phyloP scores from a whole-genome alignment of 92 coral and sea anemone species.

The Blastomussa wellsi region DNA sequence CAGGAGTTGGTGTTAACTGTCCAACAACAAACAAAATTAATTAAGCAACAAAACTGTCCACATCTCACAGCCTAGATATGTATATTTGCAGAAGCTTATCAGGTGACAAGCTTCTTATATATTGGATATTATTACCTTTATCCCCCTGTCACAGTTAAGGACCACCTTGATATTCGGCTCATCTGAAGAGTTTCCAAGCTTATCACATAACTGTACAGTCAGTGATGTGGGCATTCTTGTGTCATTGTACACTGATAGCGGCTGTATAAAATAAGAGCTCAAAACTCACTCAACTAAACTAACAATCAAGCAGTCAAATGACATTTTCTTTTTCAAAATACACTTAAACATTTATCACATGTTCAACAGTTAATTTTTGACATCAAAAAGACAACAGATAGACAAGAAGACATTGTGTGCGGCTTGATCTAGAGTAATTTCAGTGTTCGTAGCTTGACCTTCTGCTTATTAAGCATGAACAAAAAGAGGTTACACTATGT shows the following conservation, averaged over 20 bases:
- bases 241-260: slow-evolving; percentile 76
- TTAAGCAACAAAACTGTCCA: not conserved
- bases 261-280: slow-evolving; percentile 47
- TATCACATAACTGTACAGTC: slow-evolving; percentile 83
- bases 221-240: slow-evolving; percentile 70
- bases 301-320: not conserved
- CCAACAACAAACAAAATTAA: slow-evolving; percentile 7
- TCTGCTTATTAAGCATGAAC: too few species aligned
- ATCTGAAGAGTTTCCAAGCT: slow-evolving; percentile 74
- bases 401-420: too few species aligned
- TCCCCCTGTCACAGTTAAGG: slow-evolving; percentile 82
- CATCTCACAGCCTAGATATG: not conserved
- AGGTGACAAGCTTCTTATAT: too few species aligned
- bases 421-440: too few species aligned
- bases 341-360: not conserved
- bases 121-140: slow-evolving; percentile 62
- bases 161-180: slow-evolving; percentile 84
- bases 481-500: too few species aligned
- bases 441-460: too few species aligned
- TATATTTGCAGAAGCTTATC: too few species aligned
- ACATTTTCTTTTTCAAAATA: not conserved
- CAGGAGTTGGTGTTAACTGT: slow-evolving; percentile 77
- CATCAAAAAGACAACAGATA: not conserved
- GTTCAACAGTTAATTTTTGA: not conserved
- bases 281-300: not conserved